These are phyloP conservation scores for Trididemnum miniatum DNA, from an alignment of 23 tunicate genomes.

Conservation along the genomic window DNA sequence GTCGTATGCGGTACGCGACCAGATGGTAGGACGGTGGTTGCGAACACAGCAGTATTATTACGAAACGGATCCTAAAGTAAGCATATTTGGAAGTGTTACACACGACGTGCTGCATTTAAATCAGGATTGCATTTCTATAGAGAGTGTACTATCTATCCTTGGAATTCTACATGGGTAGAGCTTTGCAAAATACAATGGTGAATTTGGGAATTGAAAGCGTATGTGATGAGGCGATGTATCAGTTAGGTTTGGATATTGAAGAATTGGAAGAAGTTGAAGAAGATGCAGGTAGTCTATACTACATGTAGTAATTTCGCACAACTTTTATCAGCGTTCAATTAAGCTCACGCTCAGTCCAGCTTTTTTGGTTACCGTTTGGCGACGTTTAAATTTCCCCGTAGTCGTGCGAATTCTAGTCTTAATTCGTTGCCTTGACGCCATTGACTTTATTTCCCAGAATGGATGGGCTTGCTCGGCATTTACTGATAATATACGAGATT, in stretches of 20 bases:
- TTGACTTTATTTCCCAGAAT: too few relatives aligned
- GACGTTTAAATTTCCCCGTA: too few relatives aligned
- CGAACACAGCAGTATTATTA: constrained; percentile 97
- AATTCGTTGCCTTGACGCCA: too few relatives aligned
- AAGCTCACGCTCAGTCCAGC: too few relatives aligned
- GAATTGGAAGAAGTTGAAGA: constrained; percentile 95
- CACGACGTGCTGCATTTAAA: too few relatives aligned
- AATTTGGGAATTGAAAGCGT: constrained; percentile 83
- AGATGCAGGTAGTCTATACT: constrained; percentile 88
- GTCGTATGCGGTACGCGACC: constrained; percentile 88
- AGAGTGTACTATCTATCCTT: constrained; percentile 94
- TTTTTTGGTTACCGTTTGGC: too few relatives aligned
- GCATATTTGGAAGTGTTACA: too few relatives aligned
- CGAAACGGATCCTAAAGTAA: constrained; percentile 97
- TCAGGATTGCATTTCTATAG: constrained; percentile 35
- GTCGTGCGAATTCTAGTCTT: too few relatives aligned
- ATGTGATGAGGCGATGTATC: constrained; percentile 99
- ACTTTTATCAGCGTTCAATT: too few relatives aligned
- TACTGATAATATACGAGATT: too few relatives aligned
- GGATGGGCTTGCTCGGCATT: too few relatives aligned
- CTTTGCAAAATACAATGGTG: constrained; percentile 94
- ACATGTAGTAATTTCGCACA: too few relatives aligned
- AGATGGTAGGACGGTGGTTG: constrained; percentile 95
- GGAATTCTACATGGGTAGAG: constrained; percentile 98
- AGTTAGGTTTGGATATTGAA: constrained; percentile 93